Conservation (phyloP, 2,888 invertebrate genomes). For the Sympetrum striolatum region DNA sequence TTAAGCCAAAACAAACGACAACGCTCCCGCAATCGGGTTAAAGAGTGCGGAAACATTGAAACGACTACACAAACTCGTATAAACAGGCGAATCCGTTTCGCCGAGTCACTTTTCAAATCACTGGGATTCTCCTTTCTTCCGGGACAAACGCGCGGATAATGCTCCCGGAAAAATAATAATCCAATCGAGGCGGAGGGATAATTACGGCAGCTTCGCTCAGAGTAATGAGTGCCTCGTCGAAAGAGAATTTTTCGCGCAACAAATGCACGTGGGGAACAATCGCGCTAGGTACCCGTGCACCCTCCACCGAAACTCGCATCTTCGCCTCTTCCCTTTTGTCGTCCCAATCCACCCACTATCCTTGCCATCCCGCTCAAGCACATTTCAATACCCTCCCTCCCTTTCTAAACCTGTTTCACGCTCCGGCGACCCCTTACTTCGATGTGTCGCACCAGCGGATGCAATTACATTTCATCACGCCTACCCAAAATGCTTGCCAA, state of each 20-base stretch:
- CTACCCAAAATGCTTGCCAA: conserved; percentile 21
- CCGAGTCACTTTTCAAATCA: not conserved
- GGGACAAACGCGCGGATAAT: too few relatives aligned
- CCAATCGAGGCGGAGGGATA: conserved; percentile 3
- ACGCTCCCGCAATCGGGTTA: not conserved
- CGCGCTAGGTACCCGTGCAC: not conserved
- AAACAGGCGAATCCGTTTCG: not conserved
- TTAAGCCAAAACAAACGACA: not conserved
- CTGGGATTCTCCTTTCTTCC: too few relatives aligned
- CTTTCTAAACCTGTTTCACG: conserved; percentile 33
- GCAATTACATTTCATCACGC: conserved; percentile 42
- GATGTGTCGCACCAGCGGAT: conserved; percentile 19
- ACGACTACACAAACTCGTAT: not conserved
- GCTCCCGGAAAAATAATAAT: not conserved
- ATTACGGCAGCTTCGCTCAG: not conserved
- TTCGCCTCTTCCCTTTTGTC: not conserved
- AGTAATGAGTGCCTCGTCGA: not conserved
- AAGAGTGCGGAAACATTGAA: conserved; percentile 3
- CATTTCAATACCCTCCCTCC: not conserved
- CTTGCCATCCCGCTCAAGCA: not conserved
- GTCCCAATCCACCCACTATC: not conserved
- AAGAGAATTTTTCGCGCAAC: not conserved
- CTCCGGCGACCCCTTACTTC: conserved; percentile 25
- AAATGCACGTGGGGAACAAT: not conserved
- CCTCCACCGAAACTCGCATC: not conserved